Evolutionary conservation across 2,888 invertebrate species (phyloP).

Genomic region (Cyaniris semiargus): DNA sequence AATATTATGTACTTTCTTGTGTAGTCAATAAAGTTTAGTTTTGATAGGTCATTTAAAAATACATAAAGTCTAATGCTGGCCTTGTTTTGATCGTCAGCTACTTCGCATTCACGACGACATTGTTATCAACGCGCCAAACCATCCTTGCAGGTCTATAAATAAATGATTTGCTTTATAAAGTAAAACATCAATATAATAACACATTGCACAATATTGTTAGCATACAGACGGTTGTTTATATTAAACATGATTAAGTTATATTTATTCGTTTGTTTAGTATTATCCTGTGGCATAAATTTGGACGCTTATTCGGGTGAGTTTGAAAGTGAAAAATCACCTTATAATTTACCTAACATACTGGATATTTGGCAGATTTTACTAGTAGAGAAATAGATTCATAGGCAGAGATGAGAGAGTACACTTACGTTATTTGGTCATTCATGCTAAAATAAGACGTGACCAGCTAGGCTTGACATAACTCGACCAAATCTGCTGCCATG

Average conservation of each 20-base stretch:
- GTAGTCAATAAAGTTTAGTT: too few relatives aligned
- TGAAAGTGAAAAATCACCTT: neutral
- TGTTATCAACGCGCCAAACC: neutral
- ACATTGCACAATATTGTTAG: neutral
- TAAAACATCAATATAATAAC: neutral
- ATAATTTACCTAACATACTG: too few relatives aligned
- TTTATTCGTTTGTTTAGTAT: neutral
- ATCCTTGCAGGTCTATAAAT: neutral
- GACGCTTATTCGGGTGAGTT: constrained; percentile 18
- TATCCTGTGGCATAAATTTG: neutral
- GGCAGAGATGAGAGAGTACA: too few relatives aligned
- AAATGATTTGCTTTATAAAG: neutral
- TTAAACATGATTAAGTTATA: constrained; percentile 12
- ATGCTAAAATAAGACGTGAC: too few relatives aligned
- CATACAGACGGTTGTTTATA: neutral
- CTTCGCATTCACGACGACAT: neutral
- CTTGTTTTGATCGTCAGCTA: neutral
- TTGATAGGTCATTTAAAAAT: neutral
- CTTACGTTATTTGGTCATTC: too few relatives aligned
- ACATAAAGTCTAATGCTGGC: neutral
- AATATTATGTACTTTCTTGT: too few relatives aligned
- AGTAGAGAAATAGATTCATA: neutral
- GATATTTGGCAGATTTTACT: too few relatives aligned
- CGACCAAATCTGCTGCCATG: too few relatives aligned
- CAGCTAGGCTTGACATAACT: too few relatives aligned